Conservation (phyloP, 2,797 vertebrate species). For the Natrix natrix region DNA sequence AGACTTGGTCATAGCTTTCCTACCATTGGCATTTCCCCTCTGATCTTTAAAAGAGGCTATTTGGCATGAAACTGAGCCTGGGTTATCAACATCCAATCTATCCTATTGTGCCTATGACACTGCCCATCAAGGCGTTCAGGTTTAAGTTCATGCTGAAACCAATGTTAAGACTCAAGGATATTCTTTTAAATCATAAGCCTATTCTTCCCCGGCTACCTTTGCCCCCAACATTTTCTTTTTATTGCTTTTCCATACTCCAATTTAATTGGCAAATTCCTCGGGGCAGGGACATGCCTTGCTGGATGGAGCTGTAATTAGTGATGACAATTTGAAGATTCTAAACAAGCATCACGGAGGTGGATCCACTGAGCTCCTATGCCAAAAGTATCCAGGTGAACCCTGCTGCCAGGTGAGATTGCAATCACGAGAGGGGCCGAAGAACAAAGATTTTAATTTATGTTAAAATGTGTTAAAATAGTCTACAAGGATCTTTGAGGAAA, state of each 20-base stretch:
- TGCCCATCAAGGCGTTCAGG: background rate
- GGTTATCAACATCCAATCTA: background rate
- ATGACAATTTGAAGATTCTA: background rate
- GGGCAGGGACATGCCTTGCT: background rate
- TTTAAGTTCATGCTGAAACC: background rate
- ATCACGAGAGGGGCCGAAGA: background rate
- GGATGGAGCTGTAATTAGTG: background rate
- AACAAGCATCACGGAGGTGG: background rate
- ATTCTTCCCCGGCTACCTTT: background rate
- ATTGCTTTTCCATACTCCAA: background rate
- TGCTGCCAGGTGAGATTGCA: background rate
- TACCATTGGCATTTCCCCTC: background rate
- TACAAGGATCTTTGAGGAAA: background rate
- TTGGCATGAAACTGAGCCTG: background rate
- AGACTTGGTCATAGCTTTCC: background rate
- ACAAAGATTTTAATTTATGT: background rate
- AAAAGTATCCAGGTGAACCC: background rate
- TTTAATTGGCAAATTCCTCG: background rate
- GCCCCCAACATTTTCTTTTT: background rate
- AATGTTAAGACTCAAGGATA: background rate
- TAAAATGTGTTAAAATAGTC: background rate
- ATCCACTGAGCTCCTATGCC: background rate
- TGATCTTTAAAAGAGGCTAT: background rate
- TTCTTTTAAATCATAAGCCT: background rate
- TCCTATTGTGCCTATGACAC: background rate